Evolutionary conservation across 1,140 invertebrate genomes (phyloP).

Genomic region (Drosophila willistoni): DNA sequence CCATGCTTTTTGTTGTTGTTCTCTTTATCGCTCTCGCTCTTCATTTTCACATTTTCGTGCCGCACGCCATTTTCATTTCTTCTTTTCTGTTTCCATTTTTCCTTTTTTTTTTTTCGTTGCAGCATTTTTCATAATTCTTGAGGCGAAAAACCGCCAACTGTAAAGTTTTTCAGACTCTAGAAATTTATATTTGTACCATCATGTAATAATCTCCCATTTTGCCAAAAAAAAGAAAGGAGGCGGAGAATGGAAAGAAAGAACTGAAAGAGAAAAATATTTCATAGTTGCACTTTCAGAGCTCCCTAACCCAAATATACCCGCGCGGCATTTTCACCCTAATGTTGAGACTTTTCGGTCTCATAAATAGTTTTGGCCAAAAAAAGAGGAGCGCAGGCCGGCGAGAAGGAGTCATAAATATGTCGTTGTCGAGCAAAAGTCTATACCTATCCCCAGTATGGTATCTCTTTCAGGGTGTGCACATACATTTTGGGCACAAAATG

Average conservation of each 20-base stretch:
- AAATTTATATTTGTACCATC: constrained; percentile 75
- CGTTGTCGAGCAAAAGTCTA: constrained; percentile 64
- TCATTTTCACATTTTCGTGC: constrained; percentile 72
- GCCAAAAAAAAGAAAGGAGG: constrained; percentile 45
- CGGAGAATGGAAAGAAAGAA: neutral
- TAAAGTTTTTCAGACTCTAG: constrained; percentile 67
- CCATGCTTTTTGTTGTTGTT: constrained; percentile 31
- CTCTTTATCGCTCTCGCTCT: constrained; percentile 31
- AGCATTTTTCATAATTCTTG: constrained; percentile 80
- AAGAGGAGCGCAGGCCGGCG: constrained; percentile 24
- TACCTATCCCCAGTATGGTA: constrained; percentile 45
- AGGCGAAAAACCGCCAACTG: constrained; percentile 58
- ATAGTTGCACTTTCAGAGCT: constrained; percentile 73
- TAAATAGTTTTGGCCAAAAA: constrained; percentile 51
- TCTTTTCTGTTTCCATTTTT: constrained; percentile 26
- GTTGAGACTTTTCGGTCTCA: constrained; percentile 24
- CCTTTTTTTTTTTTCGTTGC: constrained; percentile 51
- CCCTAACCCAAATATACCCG: neutral
- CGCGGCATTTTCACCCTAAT: neutral
- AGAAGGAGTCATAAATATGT: constrained; percentile 72
- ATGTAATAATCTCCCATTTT: constrained; percentile 72
- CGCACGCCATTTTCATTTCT: constrained; percentile 72
- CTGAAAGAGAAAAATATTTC: constrained; percentile 50
- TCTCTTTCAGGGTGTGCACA: constrained; percentile 39
- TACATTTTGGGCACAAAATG: constrained; percentile 77